Base-by-base conservation (phyloP, 2,888 invertebrate genomes). In the Athalia circularis region DNA sequence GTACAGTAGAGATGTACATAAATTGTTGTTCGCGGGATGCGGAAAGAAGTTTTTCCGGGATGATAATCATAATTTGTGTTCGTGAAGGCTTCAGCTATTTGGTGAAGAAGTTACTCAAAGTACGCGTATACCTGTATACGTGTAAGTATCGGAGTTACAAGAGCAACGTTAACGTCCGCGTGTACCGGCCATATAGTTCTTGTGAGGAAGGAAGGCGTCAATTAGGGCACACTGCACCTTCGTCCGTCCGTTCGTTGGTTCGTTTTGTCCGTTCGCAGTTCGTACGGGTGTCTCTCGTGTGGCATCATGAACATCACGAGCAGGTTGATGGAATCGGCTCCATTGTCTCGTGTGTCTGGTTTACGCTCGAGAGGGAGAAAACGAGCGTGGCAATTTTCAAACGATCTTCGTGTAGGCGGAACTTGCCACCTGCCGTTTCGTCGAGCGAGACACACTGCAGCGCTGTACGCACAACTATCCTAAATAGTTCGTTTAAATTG, bases 171-270 rank as follows among this genome's bases (percentile, higher is more conserved):
- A 52, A 54, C 48, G 48, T 43, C 4, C 15, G 45, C 29, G 11
- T 29, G 2, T 29, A 29, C 43, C n/a, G 59, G 59, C 43, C n/a
- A 57, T 7, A 72, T 13, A 59, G 13, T 13, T 59, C 68, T 47
- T 62, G 29, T 2, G 29, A 62, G 75, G 75, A 75, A 75, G 75
- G 75, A 75, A 75, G 75, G 75, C 75, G 75, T 75, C 75, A 75
- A 75, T 75, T 75, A 75, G 64, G 50, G 29, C 52, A 75, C 48
- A 64, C 75, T 75, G 75, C 75, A 75, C 75, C 75, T 62, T 75
- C 75, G 75, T 62, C 13, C 62, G 62, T 61, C 13, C 15, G 11
- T 61, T 15, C 13, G 61, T 62, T 29, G 13, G 62, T n/a, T 29
- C 62, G 62, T 61, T 29, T 72, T 13, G 59, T 59, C 59, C 47